Percentiles rank a stretch among this genome's conserved stretches.
phyloP scores from a whole-genome alignment of 2,113 vertebrate species.

The Microtus oregoni region DNA sequence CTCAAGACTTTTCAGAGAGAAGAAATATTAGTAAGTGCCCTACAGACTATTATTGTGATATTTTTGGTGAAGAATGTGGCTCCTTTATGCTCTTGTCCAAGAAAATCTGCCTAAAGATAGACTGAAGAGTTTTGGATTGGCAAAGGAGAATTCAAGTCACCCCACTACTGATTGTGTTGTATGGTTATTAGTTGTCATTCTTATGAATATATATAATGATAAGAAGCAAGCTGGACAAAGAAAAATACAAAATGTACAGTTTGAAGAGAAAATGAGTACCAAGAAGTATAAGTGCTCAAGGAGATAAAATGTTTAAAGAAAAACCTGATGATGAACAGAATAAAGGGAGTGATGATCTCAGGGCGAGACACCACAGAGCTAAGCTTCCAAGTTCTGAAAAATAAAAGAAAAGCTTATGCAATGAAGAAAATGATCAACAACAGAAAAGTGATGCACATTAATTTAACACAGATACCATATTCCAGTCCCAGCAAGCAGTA shows the following conservation, averaged over 20 bases:
- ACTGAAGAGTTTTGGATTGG: not conserved
- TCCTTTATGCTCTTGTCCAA: not conserved
- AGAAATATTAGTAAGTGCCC: not conserved
- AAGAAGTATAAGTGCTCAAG: not conserved
- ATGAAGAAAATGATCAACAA: not conserved
- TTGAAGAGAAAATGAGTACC: not conserved
- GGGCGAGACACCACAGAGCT: not conserved
- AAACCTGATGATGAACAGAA: not conserved
- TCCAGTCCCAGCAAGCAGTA: not conserved
- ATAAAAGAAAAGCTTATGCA: not conserved
- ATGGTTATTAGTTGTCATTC: not conserved
- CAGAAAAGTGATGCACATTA: not conserved
- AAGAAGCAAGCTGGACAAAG: not conserved
- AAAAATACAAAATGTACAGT: not conserved
- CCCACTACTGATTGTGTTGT: not conserved
- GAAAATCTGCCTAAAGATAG: not conserved
- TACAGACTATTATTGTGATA: not conserved
- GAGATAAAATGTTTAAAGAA: not conserved
- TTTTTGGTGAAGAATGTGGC: not conserved
- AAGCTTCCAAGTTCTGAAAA: not conserved
- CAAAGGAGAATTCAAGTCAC: not conserved
- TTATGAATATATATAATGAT: not conserved
- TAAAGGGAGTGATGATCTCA: not conserved
- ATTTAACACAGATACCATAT: not conserved
- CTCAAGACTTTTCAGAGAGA: not conserved